Conservation (phyloP, 1,140 invertebrate species). For the Calephelis nemesis region DNA sequence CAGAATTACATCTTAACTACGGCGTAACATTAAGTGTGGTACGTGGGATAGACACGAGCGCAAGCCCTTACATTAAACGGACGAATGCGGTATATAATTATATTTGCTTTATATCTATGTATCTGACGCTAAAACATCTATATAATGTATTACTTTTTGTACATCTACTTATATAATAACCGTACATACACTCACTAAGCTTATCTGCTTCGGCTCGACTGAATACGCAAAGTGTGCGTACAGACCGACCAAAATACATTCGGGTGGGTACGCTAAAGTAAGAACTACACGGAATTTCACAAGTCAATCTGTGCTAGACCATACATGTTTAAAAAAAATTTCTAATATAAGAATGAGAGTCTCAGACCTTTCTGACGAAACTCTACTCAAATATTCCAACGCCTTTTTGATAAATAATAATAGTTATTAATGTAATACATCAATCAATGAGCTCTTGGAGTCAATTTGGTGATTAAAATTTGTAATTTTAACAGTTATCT, state of each 20-base stretch:
- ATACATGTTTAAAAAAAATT: no score
- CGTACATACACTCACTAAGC: slow-evolving; percentile 78
- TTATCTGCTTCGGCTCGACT: slow-evolving; percentile 59
- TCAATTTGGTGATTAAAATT: no score
- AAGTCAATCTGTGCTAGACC: no score
- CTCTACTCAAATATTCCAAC: no score
- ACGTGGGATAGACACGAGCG: slow-evolving; percentile 76
- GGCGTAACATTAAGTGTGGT: slow-evolving; percentile 77
- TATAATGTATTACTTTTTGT: slow-evolving; percentile 79
- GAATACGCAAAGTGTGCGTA: slow-evolving; percentile 63
- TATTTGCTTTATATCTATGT: slow-evolving; percentile 79
- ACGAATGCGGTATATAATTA: slow-evolving; percentile 79
- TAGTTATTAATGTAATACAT: no score
- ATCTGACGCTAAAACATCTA: slow-evolving; percentile 79
- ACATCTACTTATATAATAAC: slow-evolving; percentile 79
- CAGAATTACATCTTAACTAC: slow-evolving; percentile 79
- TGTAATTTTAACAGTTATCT: no score
- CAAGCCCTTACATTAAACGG: slow-evolving; percentile 77
- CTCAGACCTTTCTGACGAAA: no score
- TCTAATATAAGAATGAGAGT: no score
- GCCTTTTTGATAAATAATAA: no score
- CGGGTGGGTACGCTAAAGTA: slow-evolving; percentile 10
- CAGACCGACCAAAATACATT: slow-evolving; percentile 23
- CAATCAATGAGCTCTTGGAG: no score
- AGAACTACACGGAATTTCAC: neutral